Evolutionary conservation across 2,797 vertebrate genomes (phyloP).

Genomic region (Enteromius paludinosus): DNA sequence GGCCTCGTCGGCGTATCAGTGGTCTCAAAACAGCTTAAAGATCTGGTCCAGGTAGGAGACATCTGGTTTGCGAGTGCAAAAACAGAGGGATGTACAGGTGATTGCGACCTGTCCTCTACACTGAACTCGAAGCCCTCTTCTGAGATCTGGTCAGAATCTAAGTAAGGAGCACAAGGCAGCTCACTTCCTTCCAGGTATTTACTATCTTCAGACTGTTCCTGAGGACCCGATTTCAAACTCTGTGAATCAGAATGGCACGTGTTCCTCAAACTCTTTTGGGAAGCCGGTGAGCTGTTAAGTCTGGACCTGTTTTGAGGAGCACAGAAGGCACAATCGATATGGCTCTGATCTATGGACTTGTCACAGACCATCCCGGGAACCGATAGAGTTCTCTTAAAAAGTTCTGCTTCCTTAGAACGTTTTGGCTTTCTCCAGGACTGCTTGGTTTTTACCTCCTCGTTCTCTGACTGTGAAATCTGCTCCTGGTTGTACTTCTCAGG

Average conservation of each 20-base stretch:
- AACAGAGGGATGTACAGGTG: constrained; percentile 60
- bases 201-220: constrained; percentile 56
- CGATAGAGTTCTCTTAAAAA: constrained; percentile 64
- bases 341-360: constrained; percentile 9
- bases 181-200: constrained; percentile 58
- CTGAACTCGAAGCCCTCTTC: constrained; percentile 62
- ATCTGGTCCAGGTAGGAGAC: constrained; percentile 69
- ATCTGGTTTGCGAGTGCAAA: constrained; percentile 59
- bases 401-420: constrained; percentile 74
- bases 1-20: constrained; percentile 79
- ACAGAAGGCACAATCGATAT: constrained; percentile 54
- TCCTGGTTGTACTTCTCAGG: constrained; percentile 74
- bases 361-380: constrained; percentile 42
- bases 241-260: constrained; percentile 38
- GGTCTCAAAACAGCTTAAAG: constrained; percentile 67
- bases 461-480: constrained; percentile 64
- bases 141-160: constrained; percentile 57
- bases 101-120: constrained; percentile 67
- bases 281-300: constrained; percentile 49
- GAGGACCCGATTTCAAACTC: constrained; percentile 46
- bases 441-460: constrained; percentile 70
- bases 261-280: constrained; percentile 10
- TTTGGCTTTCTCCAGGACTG: constrained; percentile 75
- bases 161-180: constrained; percentile 60
- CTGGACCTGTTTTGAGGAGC: constrained; percentile 37